Base-by-base conservation (phyloP, 1,140 invertebrate genomes). In the Geopemphigus sp. region DNA sequence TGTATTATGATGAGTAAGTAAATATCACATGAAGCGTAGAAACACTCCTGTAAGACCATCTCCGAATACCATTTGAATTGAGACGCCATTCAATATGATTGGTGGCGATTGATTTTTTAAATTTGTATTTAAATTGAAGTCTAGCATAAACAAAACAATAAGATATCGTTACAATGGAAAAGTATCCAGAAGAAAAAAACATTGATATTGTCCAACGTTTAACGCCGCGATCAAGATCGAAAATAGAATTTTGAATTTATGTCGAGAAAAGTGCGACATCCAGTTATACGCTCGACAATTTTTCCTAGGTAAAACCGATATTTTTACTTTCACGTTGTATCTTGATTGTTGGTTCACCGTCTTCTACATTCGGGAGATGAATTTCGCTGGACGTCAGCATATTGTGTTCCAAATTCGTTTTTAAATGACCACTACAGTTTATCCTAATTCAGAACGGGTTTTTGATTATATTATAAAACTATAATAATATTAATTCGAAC, bases 261-360 rank as follows among this genome's bases (percentile, higher is more conserved):
- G 3, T 39, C 32, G 32, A 39, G 32, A 39, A 39, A 39, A 4
- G 8, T 8, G 32, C 32, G 32, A 39, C 3, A 39, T 8, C 32
- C 32, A 39, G 8, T 8, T 4, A 39, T 39, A 8, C 3, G 8
- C 32, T 39, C 32, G 32, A 39, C 32, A 39, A 39, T 8, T 39
- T 39, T 39, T 39, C 8, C 8, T 39, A 4, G 8, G 32, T 39
- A 39, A 39, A 8, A 39, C 8, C 3, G 32, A 39, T 39, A 39
- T 39, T 10, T 50, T 68, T 24, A 68, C 68, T n/a, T 72, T 29
- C 29, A 53, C 54, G 68, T 29, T 72, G 17, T 53, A 72, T 54
- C 22, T 10, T 4, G 0, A 72, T 53, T 72, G 15, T 29, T 19
- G 0, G 15, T 19, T 11, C 47, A 5, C 22, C 22, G 5, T 26